A percentile compares a stretch with the other conserved stretches of the same genome.
Conservation (phyloP, 2,888 invertebrate species). For the Eupithecia inturbata region DNA sequence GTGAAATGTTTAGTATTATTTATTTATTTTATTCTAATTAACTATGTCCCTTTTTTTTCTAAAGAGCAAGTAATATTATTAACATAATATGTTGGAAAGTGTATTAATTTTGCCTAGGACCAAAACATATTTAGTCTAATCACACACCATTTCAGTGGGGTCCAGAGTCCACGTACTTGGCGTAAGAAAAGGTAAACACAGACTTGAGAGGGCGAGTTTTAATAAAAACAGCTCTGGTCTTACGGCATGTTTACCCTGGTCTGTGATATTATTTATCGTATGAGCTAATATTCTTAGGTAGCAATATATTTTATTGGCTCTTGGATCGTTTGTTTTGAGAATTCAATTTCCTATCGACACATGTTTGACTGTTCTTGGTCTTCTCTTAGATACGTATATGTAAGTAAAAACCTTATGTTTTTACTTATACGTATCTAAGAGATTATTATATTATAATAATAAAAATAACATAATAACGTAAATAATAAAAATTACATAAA, state of each 20-base stretch:
- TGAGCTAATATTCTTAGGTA: constrained; percentile 37
- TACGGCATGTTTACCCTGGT: constrained; percentile 49
- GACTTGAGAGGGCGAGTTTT: constrained; percentile 54
- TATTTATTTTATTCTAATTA: too few species aligned
- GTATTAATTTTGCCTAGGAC: background rate
- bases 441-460: too few species aligned
- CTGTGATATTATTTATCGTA: constrained; percentile 40
- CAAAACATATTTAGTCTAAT: background rate
- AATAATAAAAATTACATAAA: too few species aligned
- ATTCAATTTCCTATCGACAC: constrained; percentile 21
- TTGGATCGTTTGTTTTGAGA: constrained; percentile 29
- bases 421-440: too few species aligned
- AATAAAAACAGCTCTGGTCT: constrained; percentile 58
- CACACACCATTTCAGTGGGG: background rate
- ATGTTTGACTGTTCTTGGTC: constrained; percentile 4
- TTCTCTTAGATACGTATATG: too few species aligned
- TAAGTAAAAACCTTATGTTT: too few species aligned
- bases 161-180: background rate
- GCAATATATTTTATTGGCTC: constrained; percentile 37
- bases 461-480: too few species aligned
- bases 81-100: too few species aligned
- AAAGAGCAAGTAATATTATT: too few species aligned
- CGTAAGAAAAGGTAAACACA: constrained; percentile 46
- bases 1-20: too few species aligned
- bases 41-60: too few species aligned